Base-by-base conservation (phyloP, 2,113 vertebrate species). In the Urocynchramus pylzowi region DNA sequence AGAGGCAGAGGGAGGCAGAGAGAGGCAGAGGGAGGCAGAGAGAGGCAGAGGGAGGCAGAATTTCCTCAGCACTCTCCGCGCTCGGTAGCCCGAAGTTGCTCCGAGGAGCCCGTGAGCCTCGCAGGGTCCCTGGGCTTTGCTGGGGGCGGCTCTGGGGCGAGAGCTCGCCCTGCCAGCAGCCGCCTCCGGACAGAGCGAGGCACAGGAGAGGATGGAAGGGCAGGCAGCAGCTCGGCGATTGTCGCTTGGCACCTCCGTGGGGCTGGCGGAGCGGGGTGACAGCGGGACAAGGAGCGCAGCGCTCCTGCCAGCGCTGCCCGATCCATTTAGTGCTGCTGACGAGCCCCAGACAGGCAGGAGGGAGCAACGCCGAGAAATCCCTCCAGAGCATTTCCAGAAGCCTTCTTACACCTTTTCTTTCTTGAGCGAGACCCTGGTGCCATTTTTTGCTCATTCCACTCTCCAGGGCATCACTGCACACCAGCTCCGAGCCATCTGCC, bases 121-220 rank as follows among this genome's bases (percentile, higher is more conserved):
- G 16, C 57, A 26, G 56, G 11, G 52, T 37, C 35, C 56, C 16
- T 6, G 81, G 76, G 56, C 54, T 85, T n/a, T 31, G 57, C 70
- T 7, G 60, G 31, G 45, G 41, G 35, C 6, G 2, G 28, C 6
- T 35, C 28, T 7, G 0, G 7, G 45, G 44, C 2, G 2, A 37
- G 64, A 37, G 49, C 53, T 16, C 54, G 0, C 14, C 0, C 10
- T 11, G 82, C 49, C 28, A 1, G 2, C 1, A 22, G 64, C 69
- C 16, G 30, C 39, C 39, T 20, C 11, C 33, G 13, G 21, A 49
- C 30, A 17, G 10, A 27, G 47, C 0, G 3, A 22, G 44, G 42
- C 11, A 10, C 4, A 19, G 23, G 73, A 31, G 39, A 19, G 4
- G 10, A n/a, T 4, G 47, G 37, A 6, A 50, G 49, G 27, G 4